Evolutionary conservation across 2,888 invertebrate species (phyloP), one percentile per base, ranked within the genome.

Genomic region (Watsonalla cultraria): DNA sequence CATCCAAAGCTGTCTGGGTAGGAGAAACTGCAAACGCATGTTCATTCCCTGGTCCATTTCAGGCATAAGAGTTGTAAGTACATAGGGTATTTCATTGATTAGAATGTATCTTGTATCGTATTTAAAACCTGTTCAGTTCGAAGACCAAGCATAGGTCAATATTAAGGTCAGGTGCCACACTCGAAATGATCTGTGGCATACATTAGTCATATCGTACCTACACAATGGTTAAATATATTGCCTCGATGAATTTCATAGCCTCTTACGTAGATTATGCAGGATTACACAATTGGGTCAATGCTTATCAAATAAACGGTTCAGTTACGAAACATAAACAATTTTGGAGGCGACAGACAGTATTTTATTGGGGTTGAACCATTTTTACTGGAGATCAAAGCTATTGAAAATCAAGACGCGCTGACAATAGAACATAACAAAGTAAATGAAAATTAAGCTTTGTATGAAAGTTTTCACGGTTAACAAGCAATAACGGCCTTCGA

Each of bases 201-300:
- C 49, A 49, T 49, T 37, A 49, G 37, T 49, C 49, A 49, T 37
- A 49, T 37, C 35, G 8, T 48, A 49, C 49, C 14, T 49, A 49
- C 37, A 42, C 8, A 42, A 7, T 15, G 37, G 37, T 49, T 37
- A 7, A 47, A 37, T 37, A 49, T 37, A 49, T 33, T 37, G 15
- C 49, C 37, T 14, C 37, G 49, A 13, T 49, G 39, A 39, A 14
- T 48, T 48, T 49, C 11, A 49, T 49, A 9, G 49, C 37, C 49
- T 49, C 37, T 49, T 7, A 37, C 37, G 14, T 11, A 49, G 65
- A 66, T 65, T 62, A 63, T 57, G 56, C 60, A 55, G 60, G 58
- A 67, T 70, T 71, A 70, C 64, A 59, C 65, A 74, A 71, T 68
- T 62, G 59, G 70, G 72, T 65, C 74, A 70, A 61, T 64, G 65